Base-by-base conservation (phyloP, 2,888 invertebrate genomes). In the Drosophila nigricruria region DNA sequence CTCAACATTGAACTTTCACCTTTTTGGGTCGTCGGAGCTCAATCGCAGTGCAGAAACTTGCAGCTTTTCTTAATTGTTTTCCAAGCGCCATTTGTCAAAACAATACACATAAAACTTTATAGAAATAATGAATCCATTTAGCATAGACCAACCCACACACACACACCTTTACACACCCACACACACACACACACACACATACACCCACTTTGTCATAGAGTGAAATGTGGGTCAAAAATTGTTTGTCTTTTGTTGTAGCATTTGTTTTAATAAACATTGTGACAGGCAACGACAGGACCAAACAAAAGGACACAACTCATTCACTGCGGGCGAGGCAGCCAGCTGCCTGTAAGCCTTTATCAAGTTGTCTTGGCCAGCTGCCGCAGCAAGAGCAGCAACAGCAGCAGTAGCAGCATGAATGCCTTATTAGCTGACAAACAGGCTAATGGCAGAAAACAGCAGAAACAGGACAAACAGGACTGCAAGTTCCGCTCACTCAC, bases 231-330 rank as follows among this genome's bases (percentile, higher is more conserved):
- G 87, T 89, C 84, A 84, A 81, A 84, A 83, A 77, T 72, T 70
- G 63, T 70, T 64, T 64, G 68, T 57, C 88, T 75, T 89, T 89
- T 82, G 88, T 88, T 75, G 67, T 59, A 73, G 77, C 76, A 85
- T 86, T 89, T 89, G 82, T 88, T 85, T 89, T 82, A 87, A 87
- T 87, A 87, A 88, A 87, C 82, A 89, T 81, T 85, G 84, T 85
- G 89, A 89, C 84, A 83, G 89, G 83, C 87, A 79, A 67, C 73
- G 77, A 77, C 79, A 77, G 68, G 69, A 50, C 40, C 36, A 56
- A 77, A 73, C 71, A 72, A 72, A 53, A 52, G 77, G 68, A 53
- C 56, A 70, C 68, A 67, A 56, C 49, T 72, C 64, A 71, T 53
- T 77, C 83, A 58, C 47, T 68, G 68, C 57, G 36, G 71, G 64